phyloP scores from a whole-genome alignment of 23 tunicate genomes.

The Aplidium turbinatum region DNA sequence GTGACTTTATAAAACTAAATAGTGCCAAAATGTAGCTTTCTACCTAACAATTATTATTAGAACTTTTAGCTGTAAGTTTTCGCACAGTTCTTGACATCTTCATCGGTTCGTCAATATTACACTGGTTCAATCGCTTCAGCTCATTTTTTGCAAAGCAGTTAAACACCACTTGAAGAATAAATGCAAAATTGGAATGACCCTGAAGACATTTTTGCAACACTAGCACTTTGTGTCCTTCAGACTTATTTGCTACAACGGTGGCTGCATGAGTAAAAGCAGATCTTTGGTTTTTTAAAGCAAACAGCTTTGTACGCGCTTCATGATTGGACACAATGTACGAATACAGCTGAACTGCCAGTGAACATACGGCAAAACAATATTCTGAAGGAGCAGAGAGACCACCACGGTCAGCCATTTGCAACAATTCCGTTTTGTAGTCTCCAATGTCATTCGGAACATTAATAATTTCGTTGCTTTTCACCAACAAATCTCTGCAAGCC shows the following conservation, averaged over 20 bases:
- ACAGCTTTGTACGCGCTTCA: neutral
- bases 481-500: conserved; percentile 7
- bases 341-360: conserved; percentile 1
- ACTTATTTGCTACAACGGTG: neutral
- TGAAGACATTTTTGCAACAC: neutral
- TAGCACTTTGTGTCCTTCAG: neutral
- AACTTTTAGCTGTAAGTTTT: conserved; percentile 2
- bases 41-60: too few relatives aligned
- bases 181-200: neutral
- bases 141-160: conserved; percentile 19
- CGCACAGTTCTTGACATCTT: neutral
- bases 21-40: too few relatives aligned
- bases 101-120: neutral
- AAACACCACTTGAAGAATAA: conserved; percentile 1
- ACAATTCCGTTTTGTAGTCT: neutral
- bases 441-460: neutral
- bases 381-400: neutral
- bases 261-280: neutral
- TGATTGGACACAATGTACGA: neutral
- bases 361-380: neutral
- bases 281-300: neutral
- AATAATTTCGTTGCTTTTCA: neutral
- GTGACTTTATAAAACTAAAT: too few relatives aligned
- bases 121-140: neutral
- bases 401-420: conserved; percentile 2